Evolutionary conservation across 2,888 invertebrate species (phyloP).

Genomic region (Argyresthia albistria): DNA sequence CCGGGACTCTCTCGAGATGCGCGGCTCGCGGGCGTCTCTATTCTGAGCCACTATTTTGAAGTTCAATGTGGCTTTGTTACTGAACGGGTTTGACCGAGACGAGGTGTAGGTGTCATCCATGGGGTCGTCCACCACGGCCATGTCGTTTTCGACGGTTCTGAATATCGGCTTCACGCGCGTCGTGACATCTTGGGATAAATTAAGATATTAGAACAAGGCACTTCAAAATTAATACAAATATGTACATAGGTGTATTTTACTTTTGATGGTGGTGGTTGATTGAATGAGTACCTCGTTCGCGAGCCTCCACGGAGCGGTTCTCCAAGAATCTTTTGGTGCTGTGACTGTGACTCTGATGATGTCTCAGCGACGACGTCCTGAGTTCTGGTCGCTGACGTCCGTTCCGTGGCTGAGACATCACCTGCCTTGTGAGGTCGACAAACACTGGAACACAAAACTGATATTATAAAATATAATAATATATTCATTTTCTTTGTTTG

Average conservation of each 20-base stretch:
- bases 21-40: slow-evolving; percentile 22
- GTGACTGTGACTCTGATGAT: not conserved
- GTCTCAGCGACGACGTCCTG: not conserved
- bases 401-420: slow-evolving; percentile 39
- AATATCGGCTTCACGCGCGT: slow-evolving; percentile 44
- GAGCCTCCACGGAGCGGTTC: slow-evolving; percentile 31
- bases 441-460: slow-evolving; percentile 33
- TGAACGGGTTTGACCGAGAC: slow-evolving; percentile 17
- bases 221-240: too few relatives aligned
- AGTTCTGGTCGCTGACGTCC: not conserved
- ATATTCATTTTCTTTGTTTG: too few relatives aligned
- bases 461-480: not conserved
- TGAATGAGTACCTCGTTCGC: slow-evolving; percentile 23
- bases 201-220: not conserved
- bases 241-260: too few relatives aligned
- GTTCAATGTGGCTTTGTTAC: slow-evolving; percentile 47
- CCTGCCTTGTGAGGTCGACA: slow-evolving; percentile 53
- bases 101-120: slow-evolving; percentile 40
- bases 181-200: slow-evolving; percentile 19
- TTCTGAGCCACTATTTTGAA: slow-evolving; percentile 60
- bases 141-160: slow-evolving; percentile 59
- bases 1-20: too few relatives aligned
- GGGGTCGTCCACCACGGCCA: slow-evolving; percentile 43
- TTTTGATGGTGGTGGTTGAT: too few relatives aligned
- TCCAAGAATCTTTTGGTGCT: slow-evolving; percentile 15